Evolutionary conservation across 2,888 invertebrate genomes (phyloP).

Genomic region (Tetrapedia diversipes): DNA sequence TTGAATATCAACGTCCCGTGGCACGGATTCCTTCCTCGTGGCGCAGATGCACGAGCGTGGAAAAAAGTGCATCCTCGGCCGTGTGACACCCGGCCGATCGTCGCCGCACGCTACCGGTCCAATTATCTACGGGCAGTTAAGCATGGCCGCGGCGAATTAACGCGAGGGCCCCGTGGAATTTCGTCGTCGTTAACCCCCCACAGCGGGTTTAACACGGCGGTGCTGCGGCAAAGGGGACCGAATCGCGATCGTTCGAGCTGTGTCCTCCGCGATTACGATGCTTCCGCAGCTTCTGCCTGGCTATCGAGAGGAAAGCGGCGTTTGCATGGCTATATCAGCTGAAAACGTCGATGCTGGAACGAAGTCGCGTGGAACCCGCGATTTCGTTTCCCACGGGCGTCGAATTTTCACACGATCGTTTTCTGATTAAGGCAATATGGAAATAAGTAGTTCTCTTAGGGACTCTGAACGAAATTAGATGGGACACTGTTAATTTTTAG

Average conservation of each 20-base stretch:
- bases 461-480: neutral
- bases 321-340: too few species aligned
- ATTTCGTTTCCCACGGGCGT: slow-evolving; percentile 24
- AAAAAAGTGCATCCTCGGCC: neutral
- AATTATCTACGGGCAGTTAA: slow-evolving; percentile 72
- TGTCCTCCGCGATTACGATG: neutral
- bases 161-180: slow-evolving; percentile 56
- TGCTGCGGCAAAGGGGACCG: slow-evolving; percentile 22
- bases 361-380: neutral
- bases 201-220: slow-evolving; percentile 61
- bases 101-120: slow-evolving; percentile 56
- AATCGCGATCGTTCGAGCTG: slow-evolving; percentile 23
- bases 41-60: slow-evolving; percentile 2
- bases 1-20: slow-evolving; percentile 36
- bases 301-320: neutral
- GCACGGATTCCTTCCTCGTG: slow-evolving; percentile 27
- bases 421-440: neutral
- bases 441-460: too few species aligned
- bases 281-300: neutral
- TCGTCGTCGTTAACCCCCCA: slow-evolving; percentile 66
- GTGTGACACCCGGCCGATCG: slow-evolving; percentile 55
- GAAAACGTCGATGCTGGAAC: neutral
- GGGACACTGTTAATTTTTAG: neutral
- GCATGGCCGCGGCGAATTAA: slow-evolving; percentile 58
- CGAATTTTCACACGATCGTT: slow-evolving; percentile 10